These are phyloP conservation scores for Dinomys branickii DNA, from an alignment of 2,113 vertebrate genomes.

Conservation along the genomic window DNA sequence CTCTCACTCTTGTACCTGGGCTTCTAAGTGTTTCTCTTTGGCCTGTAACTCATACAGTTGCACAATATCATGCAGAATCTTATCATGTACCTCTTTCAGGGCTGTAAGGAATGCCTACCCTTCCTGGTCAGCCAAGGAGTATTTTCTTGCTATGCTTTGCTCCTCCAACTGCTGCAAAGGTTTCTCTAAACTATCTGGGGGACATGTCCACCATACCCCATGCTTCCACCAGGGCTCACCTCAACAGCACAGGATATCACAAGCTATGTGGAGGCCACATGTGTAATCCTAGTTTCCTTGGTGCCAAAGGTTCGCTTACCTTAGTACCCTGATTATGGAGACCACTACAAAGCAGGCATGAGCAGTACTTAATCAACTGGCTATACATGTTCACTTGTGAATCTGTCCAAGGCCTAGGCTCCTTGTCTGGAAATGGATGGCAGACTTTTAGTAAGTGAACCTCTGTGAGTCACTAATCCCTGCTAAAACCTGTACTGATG, in stretches of 20 bases:
- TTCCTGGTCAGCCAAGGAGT: not conserved
- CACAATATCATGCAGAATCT: not conserved
- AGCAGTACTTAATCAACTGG: no score
- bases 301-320: not conserved
- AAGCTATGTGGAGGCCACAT: not conserved
- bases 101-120: not conserved
- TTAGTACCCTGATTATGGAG: not conserved
- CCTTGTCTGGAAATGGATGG: no score
- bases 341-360: no score
- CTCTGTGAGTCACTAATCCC: no score
- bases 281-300: not conserved
- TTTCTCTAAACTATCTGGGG: not conserved
- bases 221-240: not conserved
- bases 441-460: no score
- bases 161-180: not conserved
- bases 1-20: not conserved
- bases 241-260: not conserved
- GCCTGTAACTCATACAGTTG: not conserved
- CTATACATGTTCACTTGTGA: no score
- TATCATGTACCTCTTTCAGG: not conserved
- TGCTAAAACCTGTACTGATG: no score
- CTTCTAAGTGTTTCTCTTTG: not conserved
- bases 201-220: not conserved
- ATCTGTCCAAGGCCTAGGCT: no score
- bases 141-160: not conserved